Evolutionary conservation across 2,888 invertebrate species (phyloP).

Genomic region (Caenorhabditis sp.): DNA sequence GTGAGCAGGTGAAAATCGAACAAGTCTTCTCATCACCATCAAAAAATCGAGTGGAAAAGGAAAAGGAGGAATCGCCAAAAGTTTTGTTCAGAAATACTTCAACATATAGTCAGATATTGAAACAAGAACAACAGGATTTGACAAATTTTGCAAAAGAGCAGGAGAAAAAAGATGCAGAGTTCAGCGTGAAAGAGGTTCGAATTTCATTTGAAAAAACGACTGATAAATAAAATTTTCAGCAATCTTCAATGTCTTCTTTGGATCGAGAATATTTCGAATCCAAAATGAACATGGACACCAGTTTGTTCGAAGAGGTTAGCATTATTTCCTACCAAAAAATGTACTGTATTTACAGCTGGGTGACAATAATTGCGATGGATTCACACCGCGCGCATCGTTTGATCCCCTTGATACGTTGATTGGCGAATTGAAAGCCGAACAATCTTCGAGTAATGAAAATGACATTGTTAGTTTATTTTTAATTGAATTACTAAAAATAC

Average conservation of each 20-base stretch:
- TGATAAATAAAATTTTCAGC: no score
- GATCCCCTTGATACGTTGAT: conserved; percentile 2
- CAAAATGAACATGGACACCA: conserved; percentile 3
- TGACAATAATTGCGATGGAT: conserved; percentile 27
- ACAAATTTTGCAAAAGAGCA: conserved; percentile 33
- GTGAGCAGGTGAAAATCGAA: conserved; percentile 4
- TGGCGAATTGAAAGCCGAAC: neutral
- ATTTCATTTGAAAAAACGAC: neutral
- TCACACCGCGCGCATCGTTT: conserved; percentile 11
- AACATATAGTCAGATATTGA: conserved; percentile 28
- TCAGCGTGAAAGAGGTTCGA: conserved; percentile 22
- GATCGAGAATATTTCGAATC: conserved; percentile 33
- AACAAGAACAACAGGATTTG: conserved; percentile 20
- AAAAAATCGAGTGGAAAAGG: neutral
- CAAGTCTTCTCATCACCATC: conserved; percentile 7
- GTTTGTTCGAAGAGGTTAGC: conserved; percentile 3
- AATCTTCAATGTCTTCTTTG: conserved; percentile 31
- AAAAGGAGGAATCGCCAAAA: neutral
- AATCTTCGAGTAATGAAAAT: neutral
- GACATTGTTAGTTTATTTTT: neutral
- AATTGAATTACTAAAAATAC: neutral
- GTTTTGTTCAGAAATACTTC: conserved; percentile 37
- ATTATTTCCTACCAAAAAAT: no score
- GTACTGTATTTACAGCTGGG: conserved; percentile 27
- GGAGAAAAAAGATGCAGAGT: conserved; percentile 19